Base-by-base conservation (phyloP, 2,797 vertebrate species). In the Phyllotis vaccarum region DNA sequence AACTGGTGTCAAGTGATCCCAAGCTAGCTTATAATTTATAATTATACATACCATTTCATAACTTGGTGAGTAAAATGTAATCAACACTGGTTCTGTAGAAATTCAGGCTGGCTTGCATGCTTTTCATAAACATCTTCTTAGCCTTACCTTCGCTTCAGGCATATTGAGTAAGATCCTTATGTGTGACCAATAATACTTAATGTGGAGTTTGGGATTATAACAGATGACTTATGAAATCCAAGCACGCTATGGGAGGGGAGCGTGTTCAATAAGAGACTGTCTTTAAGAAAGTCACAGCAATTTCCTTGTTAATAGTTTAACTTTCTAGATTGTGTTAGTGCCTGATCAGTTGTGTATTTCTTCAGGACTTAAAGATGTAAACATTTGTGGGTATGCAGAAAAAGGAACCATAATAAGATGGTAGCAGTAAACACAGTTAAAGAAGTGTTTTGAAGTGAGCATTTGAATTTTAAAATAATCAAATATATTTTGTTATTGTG, bases 171-270 rank as follows among this genome's bases (percentile, higher is more conserved):
- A 98, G 97, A 98, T 97, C 97, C 96, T 97, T 95, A 88, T 96
- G 0, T 98, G 96, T 98, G 97, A 98, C 97, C 98, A 95, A 68
- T 83, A 95, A 85, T 96, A 98, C 98, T 98, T 97, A 98, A 91
- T 91, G 95, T 95, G 83, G 94, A 96, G 88, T 97, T 97, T 96
- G 92, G 98, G 97, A 96, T 98, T 97, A 97, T 95, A 92, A 93
- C 97, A 97, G 98, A 98, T 98, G 97, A 98, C 96, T 97, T 98
- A 98, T 82, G 96, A 98, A 98, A 98, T 95, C 93, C 94, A 96
- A 40, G 56, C 97, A 98, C 2, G 64, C 97, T 97, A 98, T 91
- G 66, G 86, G 89, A 92, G 96, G 86, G 96, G 96, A 98, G 78
- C 95, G 95, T 89, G 96, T 91, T 96, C 96, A 96, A 64, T 92